Evolutionary conservation across 2,797 vertebrate genomes (phyloP).

Genomic region (Peromyscus nudipes): DNA sequence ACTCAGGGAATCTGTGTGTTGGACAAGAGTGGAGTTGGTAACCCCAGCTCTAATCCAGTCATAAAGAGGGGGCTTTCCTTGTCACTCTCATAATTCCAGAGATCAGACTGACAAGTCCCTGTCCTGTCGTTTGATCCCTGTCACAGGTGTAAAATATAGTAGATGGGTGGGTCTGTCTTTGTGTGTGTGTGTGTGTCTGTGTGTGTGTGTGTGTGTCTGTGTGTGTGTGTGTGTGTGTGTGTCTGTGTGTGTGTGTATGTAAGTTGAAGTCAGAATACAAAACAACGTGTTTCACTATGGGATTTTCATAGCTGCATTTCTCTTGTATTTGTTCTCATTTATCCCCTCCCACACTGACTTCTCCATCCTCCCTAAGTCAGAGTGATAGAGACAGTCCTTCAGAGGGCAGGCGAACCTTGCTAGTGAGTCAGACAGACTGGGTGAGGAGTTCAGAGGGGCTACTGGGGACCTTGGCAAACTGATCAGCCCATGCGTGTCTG

Average conservation of each 20-base stretch:
- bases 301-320: neutral
- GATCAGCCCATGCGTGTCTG: neutral
- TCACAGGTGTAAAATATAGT: neutral
- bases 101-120: neutral
- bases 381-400: neutral
- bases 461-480: neutral
- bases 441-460: neutral
- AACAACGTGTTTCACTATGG: neutral
- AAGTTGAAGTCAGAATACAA: neutral
- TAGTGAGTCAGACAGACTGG: neutral
- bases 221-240: too few species aligned
- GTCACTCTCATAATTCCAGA: neutral
- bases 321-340: neutral
- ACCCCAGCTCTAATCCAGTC: neutral
- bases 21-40: accelerated
- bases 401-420: neutral
- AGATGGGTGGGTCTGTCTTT: neutral
- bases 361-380: neutral
- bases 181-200: neutral
- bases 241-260: neutral
- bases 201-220: neutral
- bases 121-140: neutral
- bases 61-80: neutral
- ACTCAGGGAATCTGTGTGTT: neutral
- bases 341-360: neutral